These are phyloP conservation scores for Idaea straminata DNA, from an alignment of 2,888 invertebrate genomes.

Conservation along the genomic window DNA sequence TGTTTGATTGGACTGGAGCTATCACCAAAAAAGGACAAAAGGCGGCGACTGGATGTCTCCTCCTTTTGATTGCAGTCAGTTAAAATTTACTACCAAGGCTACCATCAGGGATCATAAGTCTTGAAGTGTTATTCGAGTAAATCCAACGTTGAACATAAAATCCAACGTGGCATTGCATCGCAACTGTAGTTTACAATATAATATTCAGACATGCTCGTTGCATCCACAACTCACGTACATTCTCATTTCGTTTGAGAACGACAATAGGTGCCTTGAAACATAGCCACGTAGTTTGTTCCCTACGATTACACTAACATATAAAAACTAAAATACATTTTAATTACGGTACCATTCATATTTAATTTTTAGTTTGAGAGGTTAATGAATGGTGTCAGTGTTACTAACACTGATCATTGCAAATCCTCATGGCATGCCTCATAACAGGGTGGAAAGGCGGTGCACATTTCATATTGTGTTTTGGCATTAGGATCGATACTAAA, in stretches of 20 bases:
- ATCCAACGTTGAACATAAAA: constrained; percentile 28
- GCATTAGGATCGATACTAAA: too few relatives aligned
- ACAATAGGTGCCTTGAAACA: constrained; percentile 34
- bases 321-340: too few relatives aligned
- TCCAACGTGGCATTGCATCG: constrained; percentile 25
- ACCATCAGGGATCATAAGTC: constrained; percentile 23
- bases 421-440: too few relatives aligned
- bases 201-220: constrained; percentile 23
- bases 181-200: constrained; percentile 27
- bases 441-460: too few relatives aligned
- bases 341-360: too few relatives aligned
- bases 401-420: too few relatives aligned
- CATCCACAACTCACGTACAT: constrained; percentile 19
- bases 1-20: too few relatives aligned
- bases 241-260: constrained; percentile 31
- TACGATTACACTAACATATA: constrained; percentile 7
- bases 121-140: constrained; percentile 24
- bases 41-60: too few relatives aligned
- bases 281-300: constrained; percentile 15
- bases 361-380: too few relatives aligned
- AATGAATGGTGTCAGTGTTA: too few relatives aligned
- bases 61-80: background rate
- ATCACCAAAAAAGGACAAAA: too few relatives aligned
- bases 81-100: background rate
- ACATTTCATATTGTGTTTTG: too few relatives aligned